Evolutionary conservation across 2,797 vertebrate genomes (phyloP).

Genomic region (Rhinogobio ventralis): DNA sequence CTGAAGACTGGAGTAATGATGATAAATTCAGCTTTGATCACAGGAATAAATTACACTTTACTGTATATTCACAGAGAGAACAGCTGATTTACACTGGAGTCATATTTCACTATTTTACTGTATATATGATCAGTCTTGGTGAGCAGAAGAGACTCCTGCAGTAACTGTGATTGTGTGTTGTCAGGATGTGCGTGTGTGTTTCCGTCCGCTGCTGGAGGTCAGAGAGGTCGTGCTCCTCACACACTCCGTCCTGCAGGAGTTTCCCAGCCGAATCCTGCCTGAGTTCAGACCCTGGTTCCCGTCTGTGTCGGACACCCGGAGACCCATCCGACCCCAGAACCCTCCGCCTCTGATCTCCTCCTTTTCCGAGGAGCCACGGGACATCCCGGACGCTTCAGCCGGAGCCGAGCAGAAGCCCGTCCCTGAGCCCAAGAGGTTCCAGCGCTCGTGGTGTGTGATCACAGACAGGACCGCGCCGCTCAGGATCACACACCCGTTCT

Average conservation of each 20-base stretch:
- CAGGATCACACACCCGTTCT: constrained; percentile 74
- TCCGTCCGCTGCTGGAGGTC: constrained; percentile 72
- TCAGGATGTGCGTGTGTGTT: constrained; percentile 90
- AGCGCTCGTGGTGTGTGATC: constrained; percentile 87
- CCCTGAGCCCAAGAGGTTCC: constrained; percentile 42
- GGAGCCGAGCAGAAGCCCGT: not conserved
- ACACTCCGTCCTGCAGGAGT: constrained; percentile 83
- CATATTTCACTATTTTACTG: no score
- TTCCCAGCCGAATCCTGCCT: constrained; percentile 77
- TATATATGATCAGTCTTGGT: no score
- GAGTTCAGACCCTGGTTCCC: constrained; percentile 89
- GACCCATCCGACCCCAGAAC: constrained; percentile 86
- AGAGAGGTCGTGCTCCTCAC: constrained; percentile 75
- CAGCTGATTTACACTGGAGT: no score
- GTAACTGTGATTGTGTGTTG: constrained; percentile 9
- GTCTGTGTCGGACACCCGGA: constrained; percentile 59
- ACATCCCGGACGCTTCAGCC: not conserved
- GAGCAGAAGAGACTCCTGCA: no score
- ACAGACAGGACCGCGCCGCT: constrained; percentile 59
- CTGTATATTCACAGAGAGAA: no score
- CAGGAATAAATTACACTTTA: not conserved
- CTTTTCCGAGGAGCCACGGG: constrained; percentile 66
- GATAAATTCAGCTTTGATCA: no score
- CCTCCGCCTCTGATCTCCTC: constrained; percentile 79
- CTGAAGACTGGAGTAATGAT: no score